Evolutionary conservation across 2,113 vertebrate species (phyloP).

Genomic region (Onychostoma macrolepis): DNA sequence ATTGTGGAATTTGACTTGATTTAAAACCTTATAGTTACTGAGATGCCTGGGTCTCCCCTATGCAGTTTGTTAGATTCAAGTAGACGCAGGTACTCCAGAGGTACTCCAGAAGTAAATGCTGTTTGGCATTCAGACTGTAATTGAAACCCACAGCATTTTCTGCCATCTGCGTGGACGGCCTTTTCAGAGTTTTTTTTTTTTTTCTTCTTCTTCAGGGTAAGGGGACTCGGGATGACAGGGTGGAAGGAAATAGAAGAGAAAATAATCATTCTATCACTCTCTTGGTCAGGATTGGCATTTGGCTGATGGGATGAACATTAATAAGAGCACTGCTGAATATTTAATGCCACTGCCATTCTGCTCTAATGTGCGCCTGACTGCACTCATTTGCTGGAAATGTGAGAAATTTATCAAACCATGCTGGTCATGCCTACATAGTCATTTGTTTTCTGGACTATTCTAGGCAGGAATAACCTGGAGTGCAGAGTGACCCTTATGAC

Average conservation of each 20-base stretch:
- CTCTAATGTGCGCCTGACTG: constrained; percentile 54
- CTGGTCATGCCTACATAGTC: constrained; percentile 31
- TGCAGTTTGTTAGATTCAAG: background rate
- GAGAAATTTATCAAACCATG: constrained; percentile 55
- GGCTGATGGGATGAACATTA: constrained; percentile 51
- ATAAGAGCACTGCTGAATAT: constrained; percentile 58
- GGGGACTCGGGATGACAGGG: background rate
- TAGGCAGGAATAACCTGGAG: constrained; percentile 40
- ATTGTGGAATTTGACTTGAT: background rate
- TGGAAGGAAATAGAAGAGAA: constrained; percentile 25
- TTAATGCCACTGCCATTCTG: constrained; percentile 58
- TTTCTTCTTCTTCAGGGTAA: constrained; percentile 6
- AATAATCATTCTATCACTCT: constrained; percentile 51
- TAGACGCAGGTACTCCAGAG: background rate
- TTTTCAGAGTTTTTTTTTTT: background rate
- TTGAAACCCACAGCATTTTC: constrained; percentile 17
- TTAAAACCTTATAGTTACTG: background rate
- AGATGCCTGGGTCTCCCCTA: background rate
- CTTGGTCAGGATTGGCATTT: constrained; percentile 45
- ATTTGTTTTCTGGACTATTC: constrained; percentile 53
- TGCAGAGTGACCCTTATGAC: constrained; percentile 50
- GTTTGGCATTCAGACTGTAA: constrained; percentile 19
- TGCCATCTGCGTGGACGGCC: background rate
- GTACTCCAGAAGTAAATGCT: background rate
- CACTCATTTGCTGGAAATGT: constrained; percentile 57